phyloP scores from a whole-genome alignment of 2,888 invertebrate genomes.

The Pterostichus madidus region DNA sequence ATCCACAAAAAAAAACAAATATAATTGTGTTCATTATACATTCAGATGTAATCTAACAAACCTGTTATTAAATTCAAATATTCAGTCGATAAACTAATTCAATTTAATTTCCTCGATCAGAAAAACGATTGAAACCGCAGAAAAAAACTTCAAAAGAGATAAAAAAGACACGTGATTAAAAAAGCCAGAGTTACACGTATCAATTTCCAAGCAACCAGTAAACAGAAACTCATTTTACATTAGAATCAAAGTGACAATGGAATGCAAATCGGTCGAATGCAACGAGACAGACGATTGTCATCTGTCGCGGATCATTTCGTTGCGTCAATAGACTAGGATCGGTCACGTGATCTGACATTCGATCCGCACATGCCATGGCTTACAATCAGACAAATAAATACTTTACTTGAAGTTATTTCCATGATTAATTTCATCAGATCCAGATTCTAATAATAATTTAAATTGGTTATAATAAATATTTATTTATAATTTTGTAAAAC shows the following conservation, averaged over 20 bases:
- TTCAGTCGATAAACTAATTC: conserved; percentile 23
- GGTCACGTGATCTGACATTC: conserved; percentile 9
- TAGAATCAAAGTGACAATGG: conserved; percentile 50
- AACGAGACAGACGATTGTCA: conserved; percentile 49
- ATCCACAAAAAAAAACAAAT: background rate
- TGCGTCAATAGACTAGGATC: conserved; percentile 33
- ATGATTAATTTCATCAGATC: too few species aligned
- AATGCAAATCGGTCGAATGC: conserved; percentile 38
- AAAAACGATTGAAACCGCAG: conserved; percentile 20
- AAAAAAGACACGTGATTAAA: conserved; percentile 22
- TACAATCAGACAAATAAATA: background rate
- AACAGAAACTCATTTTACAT: conserved; percentile 47
- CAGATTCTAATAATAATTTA: too few species aligned
- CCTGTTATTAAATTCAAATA: conserved; percentile 34
- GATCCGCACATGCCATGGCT: background rate
- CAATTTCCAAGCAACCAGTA: conserved; percentile 23
- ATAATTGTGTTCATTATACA: conserved; percentile 38
- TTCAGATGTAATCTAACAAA: background rate
- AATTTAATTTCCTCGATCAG: conserved; percentile 30
- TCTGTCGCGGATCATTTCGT: conserved; percentile 58
- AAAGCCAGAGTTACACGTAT: conserved; percentile 32
- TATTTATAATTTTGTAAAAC: too few species aligned
- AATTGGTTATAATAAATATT: too few species aligned
- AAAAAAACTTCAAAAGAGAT: background rate
- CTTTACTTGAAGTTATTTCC: background rate